Percentiles rank a stretch among this genome's conserved stretches.
These are phyloP conservation scores for Sorex fumeus DNA, from an alignment of 2,113 vertebrate species.

Conservation along the genomic window DNA sequence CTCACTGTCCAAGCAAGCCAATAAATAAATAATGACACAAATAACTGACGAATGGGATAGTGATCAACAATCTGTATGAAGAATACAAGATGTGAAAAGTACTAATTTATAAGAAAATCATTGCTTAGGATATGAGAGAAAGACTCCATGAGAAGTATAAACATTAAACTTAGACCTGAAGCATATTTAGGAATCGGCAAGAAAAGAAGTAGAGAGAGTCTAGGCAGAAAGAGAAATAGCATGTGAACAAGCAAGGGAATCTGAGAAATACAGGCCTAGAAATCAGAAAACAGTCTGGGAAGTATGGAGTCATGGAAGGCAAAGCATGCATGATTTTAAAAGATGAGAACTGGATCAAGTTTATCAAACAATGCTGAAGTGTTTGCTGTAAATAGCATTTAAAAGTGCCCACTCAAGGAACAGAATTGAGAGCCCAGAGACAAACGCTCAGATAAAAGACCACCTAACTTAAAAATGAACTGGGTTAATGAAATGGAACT, in stretches of 20 bases:
- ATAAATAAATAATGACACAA: not conserved
- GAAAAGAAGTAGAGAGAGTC: not conserved
- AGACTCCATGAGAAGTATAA: not conserved
- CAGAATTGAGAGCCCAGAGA: too few relatives aligned
- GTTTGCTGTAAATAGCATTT: conserved; percentile 11
- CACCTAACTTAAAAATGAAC: too few relatives aligned
- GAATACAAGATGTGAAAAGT: not conserved
- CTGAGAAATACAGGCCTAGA: not conserved
- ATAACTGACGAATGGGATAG: conserved; percentile 10
- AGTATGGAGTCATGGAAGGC: not conserved
- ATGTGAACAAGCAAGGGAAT: not conserved
- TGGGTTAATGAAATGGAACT: too few relatives aligned
- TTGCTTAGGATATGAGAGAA: conserved; percentile 22
- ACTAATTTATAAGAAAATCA: not conserved
- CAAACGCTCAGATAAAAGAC: too few relatives aligned
- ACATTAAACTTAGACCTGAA: conserved; percentile 10
- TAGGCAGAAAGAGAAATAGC: not conserved
- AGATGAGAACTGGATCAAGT: not conserved
- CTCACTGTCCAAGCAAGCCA: not conserved
- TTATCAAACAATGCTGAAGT: not conserved
- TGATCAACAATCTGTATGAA: not conserved
- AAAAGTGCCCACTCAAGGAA: not conserved
- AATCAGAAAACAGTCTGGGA: conserved; percentile 4
- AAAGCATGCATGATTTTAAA: not conserved
- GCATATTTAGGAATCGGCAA: conserved; percentile 20